A percentile compares a stretch with the other conserved stretches of the same genome.
Conservation (phyloP, 1,140 invertebrate genomes). For the Dufourea novaeangliae region DNA sequence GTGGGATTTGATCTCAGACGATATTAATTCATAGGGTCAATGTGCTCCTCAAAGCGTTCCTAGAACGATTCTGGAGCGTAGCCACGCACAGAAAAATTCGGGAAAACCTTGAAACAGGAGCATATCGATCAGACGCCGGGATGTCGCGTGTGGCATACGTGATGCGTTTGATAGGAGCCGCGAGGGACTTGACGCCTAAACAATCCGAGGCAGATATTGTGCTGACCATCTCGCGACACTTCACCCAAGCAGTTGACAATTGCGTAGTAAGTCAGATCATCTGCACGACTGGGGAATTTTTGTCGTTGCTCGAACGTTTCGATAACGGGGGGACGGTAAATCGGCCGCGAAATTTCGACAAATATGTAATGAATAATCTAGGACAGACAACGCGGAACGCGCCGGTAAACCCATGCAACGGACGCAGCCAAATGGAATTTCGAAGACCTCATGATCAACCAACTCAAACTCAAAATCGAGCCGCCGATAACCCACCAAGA, state of each 20-base stretch:
- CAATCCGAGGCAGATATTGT: background rate
- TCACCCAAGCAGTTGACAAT: background rate
- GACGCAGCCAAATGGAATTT: too few relatives aligned
- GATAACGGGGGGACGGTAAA: too few relatives aligned
- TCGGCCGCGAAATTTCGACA: too few relatives aligned
- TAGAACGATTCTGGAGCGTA: background rate
- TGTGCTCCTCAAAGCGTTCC: background rate
- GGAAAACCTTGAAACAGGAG: background rate
- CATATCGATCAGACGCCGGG: background rate
- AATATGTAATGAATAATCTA: too few relatives aligned
- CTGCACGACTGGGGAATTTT: background rate
- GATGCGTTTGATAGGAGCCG: background rate
- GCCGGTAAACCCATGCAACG: too few relatives aligned
- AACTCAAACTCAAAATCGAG: too few relatives aligned
- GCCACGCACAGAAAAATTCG: background rate
- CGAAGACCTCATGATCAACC: too few relatives aligned
- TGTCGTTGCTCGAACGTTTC: background rate
- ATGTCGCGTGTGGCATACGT: background rate
- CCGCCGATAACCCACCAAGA: too few relatives aligned
- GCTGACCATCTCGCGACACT: background rate
- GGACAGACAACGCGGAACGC: too few relatives aligned
- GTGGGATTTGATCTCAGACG: background rate
- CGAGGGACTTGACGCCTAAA: background rate
- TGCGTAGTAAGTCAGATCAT: background rate
- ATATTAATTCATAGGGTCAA: background rate